Evolutionary conservation across 2,888 invertebrate genomes (phyloP).

Genomic region (Phyto melanocephala): DNA sequence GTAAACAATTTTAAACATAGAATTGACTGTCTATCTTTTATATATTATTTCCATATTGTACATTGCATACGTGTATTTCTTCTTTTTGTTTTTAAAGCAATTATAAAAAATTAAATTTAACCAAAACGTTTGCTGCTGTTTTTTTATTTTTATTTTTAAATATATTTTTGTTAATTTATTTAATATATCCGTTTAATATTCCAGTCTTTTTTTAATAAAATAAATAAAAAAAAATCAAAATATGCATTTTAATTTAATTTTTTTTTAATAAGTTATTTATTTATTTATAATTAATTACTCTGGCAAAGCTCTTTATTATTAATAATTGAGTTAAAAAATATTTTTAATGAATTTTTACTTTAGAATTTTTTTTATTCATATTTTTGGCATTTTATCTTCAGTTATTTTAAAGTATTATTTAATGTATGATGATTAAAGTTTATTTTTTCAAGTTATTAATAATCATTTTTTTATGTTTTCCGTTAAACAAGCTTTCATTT

Average conservation of each 20-base stretch:
- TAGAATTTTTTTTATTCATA: slow-evolving; percentile 6
- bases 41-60: slow-evolving; percentile 51
- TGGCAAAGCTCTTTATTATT: slow-evolving; percentile 64
- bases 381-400: slow-evolving; percentile 53
- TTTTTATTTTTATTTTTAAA: not conserved
- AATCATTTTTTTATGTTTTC: slow-evolving; percentile 24
- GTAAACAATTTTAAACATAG: not conserved
- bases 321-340: slow-evolving; percentile 67
- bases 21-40: slow-evolving; percentile 51
- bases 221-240: slow-evolving; percentile 48
- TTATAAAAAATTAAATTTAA: slow-evolving; percentile 28
- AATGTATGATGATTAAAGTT: slow-evolving; percentile 40
- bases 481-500: slow-evolving; percentile 45
- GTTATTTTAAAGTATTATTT: slow-evolving; percentile 12
- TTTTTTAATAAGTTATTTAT: slow-evolving; percentile 16
- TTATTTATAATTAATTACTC: slow-evolving; percentile 51
- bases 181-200: slow-evolving; percentile 62
- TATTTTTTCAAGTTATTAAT: not conserved
- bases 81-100: no score
- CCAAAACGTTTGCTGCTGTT: not conserved
- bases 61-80: not conserved
- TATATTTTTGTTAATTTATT: no score
- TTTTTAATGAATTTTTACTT: slow-evolving; percentile 64
- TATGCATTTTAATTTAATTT: slow-evolving; percentile 3
- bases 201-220: slow-evolving; percentile 68